Evolutionary conservation across 2,113 vertebrate species (phyloP).

Genomic region (Rhabdornis inornatus): DNA sequence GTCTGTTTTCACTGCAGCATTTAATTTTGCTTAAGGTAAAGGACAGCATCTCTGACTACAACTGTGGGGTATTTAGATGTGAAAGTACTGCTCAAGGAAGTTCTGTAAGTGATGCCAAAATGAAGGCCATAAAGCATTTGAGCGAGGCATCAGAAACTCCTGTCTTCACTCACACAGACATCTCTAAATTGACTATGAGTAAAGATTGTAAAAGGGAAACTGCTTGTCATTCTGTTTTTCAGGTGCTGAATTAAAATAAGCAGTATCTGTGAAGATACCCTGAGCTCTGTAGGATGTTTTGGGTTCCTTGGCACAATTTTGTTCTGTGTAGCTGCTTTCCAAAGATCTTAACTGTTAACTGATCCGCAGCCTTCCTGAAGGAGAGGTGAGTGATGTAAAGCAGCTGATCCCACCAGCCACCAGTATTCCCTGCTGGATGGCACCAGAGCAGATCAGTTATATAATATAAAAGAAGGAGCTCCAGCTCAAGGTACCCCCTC

Average conservation of each 20-base stretch:
- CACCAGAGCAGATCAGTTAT: rapidly evolving
- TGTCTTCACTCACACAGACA: constrained; percentile 32
- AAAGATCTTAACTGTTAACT: background rate
- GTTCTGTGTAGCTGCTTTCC: background rate
- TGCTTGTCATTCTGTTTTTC: constrained; percentile 8
- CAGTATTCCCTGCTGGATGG: background rate
- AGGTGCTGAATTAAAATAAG: background rate
- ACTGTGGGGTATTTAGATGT: constrained; percentile 41
- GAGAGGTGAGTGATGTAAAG: background rate
- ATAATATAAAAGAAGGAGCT: background rate
- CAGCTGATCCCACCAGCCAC: background rate
- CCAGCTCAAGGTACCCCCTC: background rate
- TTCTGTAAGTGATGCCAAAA: constrained; percentile 57
- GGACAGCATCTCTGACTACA: constrained; percentile 20
- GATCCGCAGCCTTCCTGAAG: rapidly evolving
- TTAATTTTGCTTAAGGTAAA: constrained; percentile 66
- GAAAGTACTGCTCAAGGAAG: constrained; percentile 45
- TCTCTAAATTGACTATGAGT: constrained; percentile 43
- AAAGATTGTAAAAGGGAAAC: constrained; percentile 29
- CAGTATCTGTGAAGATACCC: background rate
- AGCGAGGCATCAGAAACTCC: constrained; percentile 38
- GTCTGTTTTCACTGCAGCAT: constrained; percentile 23
- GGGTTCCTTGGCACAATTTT: background rate
- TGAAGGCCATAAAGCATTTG: constrained; percentile 59
- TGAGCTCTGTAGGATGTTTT: background rate